Base-by-base conservation (phyloP, 2,797 vertebrate genomes). In the Rhinophrynus dorsalis region DNA sequence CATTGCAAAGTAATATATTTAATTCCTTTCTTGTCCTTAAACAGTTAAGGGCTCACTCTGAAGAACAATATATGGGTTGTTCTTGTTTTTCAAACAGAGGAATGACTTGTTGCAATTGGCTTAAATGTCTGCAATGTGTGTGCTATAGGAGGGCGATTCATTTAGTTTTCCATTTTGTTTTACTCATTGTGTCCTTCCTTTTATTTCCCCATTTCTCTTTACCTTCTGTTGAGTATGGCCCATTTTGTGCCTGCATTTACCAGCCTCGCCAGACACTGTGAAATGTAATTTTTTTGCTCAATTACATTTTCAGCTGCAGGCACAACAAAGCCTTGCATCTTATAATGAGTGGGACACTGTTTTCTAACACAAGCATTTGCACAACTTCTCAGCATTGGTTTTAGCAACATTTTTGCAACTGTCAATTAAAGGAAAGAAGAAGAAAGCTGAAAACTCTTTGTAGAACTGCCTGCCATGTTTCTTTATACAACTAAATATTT, bases 401-500 rank as follows among this genome's bases (percentile, higher is more conserved):
- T 66, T 66, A 42, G 69, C 55, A 59, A 73, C 69, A 73, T 59
- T 73, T 73, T 66, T 59, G 69, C 47, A 32, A 73, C 62, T 73
- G 69, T 66, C 44, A 60, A 59, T 72, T 59, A 73, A 66, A 27
- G 45, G 45, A 66, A 12, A 48, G 27, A 20, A 8, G 10, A 15
- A 64, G 35, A 33, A 66, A 66, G 45, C 61, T 44, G 62, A 52
- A 51, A 59, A 29, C 44, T 44, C 45, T 72, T 72, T 72, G 54
- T 72, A 65, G 54, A 18, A 50, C 32, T 59, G 69, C 69, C 50
- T 63, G 62, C 74, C 6, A 8, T 77, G 3, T 59, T 60, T 60
- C 29, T 75, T 76, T 52, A 76, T 11, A 45, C 75, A 27, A 42
- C 66, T 68, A 47, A 76, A 68, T 75, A 56, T 77, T 77, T 77